Base-by-base conservation (phyloP, 2,113 vertebrate species). In the Chloroceryle aenea region DNA sequence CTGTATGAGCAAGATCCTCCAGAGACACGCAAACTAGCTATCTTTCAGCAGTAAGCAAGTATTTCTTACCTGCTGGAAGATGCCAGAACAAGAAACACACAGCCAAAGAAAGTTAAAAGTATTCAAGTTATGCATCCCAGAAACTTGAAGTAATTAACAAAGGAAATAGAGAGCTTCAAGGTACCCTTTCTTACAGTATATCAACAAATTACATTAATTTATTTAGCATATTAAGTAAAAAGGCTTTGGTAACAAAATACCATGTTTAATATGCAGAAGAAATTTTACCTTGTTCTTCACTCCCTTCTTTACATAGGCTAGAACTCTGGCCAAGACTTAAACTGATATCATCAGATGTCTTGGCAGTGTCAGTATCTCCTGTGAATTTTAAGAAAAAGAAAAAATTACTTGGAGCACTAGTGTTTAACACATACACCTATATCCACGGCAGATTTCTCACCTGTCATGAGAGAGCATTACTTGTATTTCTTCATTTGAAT, bases 291-390 rank as follows among this genome's bases (percentile, higher is more conserved):
- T 99, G 99, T 72, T 99, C 99, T 96, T 99, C 99, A 95, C 99
- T 98, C 90, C 98, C 98, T 94, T 98, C 98, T 97, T 98, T 99
- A 98, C 98, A 99, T 29, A 99, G 97, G 95, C 98, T 99, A 97
- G 99, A 99, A 98, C 99, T 99, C 96, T 99, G 99, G 71, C 99
- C 99, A 83, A 99, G 98, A 97, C 99, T 99, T 97, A 99, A 98
- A 97, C 99, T 99, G 97, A 99, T 98, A 97, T 99, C 99, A 96
- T 99, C 99, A 95, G 99, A 98, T 66, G 98, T 99, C 98, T 99
- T 99, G 79, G 98, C 99, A 95, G 98, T 98, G 78, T 99, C 98
- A 96, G 98, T 98, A 89, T 98, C 99, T 96, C 98, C 99, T 99
- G 97, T 63, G 92, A 94, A 96, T 93, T 87, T 94, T 50, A 96